Evolutionary conservation across 2,888 invertebrate species (phyloP).

Genomic region (Melolontha melolontha): DNA sequence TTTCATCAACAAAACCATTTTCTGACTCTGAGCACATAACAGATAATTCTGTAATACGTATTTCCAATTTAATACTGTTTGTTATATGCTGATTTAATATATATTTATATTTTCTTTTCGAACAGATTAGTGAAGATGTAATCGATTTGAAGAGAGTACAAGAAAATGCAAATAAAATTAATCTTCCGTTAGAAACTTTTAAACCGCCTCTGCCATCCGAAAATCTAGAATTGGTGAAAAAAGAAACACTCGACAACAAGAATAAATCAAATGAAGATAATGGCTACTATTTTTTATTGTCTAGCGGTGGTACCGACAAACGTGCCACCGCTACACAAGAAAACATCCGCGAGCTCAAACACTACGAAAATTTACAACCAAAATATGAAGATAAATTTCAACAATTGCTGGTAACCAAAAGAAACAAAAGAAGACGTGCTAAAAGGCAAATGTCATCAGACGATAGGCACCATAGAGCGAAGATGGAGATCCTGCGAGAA

Average conservation of each 20-base stretch:
- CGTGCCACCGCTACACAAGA: slow-evolving; percentile 49
- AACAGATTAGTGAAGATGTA: slow-evolving; percentile 20
- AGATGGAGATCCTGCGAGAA: background rate
- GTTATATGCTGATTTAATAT: too few species aligned
- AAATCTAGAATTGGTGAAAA: slow-evolving; percentile 10
- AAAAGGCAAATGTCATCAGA: slow-evolving; percentile 18
- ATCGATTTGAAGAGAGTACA: slow-evolving; percentile 23
- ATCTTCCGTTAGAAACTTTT: background rate
- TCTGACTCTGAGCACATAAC: too few species aligned
- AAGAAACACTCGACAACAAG: slow-evolving; percentile 15
- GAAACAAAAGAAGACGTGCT: slow-evolving; percentile 17
- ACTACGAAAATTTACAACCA: slow-evolving; percentile 18
- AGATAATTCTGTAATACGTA: too few species aligned
- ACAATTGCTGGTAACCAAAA: slow-evolving; percentile 11
- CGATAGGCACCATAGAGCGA: background rate
- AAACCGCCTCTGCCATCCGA: slow-evolving; percentile 17
- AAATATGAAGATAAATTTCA: slow-evolving; percentile 24
- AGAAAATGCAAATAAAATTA: background rate
- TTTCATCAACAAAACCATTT: too few species aligned
- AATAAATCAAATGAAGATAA: slow-evolving; percentile 32
- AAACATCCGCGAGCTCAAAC: slow-evolving; percentile 8
- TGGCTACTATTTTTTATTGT: slow-evolving; percentile 51
- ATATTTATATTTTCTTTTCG: too few species aligned
- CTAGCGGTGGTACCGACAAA: slow-evolving; percentile 53
- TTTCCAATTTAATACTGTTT: too few species aligned